Evolutionary conservation across 1,140 invertebrate species (phyloP).

Genomic region (Drosophila subobscura): DNA sequence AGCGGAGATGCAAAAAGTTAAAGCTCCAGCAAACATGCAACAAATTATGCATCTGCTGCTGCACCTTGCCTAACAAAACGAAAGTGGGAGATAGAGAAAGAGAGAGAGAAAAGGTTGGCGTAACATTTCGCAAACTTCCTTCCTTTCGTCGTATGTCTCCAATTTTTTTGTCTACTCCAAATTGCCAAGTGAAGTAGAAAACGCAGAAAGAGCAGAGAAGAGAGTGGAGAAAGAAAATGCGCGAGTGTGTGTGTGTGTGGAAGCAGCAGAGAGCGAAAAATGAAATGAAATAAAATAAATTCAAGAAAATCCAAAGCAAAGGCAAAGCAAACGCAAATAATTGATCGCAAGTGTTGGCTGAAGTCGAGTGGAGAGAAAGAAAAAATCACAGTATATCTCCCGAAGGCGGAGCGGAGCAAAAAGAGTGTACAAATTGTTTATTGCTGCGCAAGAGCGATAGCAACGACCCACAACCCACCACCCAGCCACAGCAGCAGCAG

Average conservation of each 20-base stretch:
- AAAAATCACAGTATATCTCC: constrained; percentile 31
- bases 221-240: constrained; percentile 51
- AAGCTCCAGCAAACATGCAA: constrained; percentile 32
- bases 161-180: constrained; percentile 71
- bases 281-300: constrained; percentile 61
- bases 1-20: constrained; percentile 17
- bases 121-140: constrained; percentile 64
- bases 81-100: too few relatives aligned
- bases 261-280: constrained; percentile 22
- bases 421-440: constrained; percentile 61
- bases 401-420: constrained; percentile 22
- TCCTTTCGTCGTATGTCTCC: constrained; percentile 59
- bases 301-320: constrained; percentile 60
- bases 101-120: constrained; percentile 35
- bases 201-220: constrained; percentile 53
- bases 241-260: constrained; percentile 30
- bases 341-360: constrained; percentile 42
- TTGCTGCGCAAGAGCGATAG: constrained; percentile 47
- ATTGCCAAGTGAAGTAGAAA: constrained; percentile 18
- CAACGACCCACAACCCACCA: constrained; percentile 33
- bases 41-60: constrained; percentile 29
- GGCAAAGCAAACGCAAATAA: constrained; percentile 65
- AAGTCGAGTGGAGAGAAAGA: constrained; percentile 18
- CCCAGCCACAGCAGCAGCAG: constrained; percentile 7
- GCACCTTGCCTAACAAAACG: too few relatives aligned